Evolutionary conservation across 1,140 invertebrate species (phyloP).

Genomic region (Popillia japonica): DNA sequence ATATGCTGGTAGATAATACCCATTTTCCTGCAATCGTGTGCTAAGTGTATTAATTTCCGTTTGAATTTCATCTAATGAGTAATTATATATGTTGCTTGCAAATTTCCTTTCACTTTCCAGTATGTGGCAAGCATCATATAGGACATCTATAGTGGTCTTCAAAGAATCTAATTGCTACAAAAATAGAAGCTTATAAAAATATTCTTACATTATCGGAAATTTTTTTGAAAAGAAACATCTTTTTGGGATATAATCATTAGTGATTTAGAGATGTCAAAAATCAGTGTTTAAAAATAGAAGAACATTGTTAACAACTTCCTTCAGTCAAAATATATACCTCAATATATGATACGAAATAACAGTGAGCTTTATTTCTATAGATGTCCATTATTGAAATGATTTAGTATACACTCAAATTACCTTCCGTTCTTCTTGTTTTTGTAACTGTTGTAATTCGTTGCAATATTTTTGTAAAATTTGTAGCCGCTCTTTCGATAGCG

Average conservation of each 20-base stretch:
- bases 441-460: neutral
- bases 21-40: neutral
- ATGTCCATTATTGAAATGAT: no score
- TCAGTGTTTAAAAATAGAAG: no score
- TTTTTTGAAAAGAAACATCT: neutral
- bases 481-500: neutral
- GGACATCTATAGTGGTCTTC: neutral
- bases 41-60: neutral
- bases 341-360: no score
- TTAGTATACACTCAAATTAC: neutral
- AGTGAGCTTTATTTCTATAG: no score
- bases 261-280: no score
- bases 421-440: neutral
- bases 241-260: neutral
- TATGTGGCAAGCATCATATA: neutral
- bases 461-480: neutral
- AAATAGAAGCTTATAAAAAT: neutral
- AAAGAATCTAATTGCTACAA: neutral
- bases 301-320: no score
- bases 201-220: neutral
- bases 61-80: neutral
- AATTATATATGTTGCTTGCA: neutral
- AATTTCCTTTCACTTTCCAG: neutral
- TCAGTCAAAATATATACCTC: no score
- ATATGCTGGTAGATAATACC: neutral